Conservation (phyloP, 2,797 vertebrate species). For the Mormyrus proboscirostris region DNA sequence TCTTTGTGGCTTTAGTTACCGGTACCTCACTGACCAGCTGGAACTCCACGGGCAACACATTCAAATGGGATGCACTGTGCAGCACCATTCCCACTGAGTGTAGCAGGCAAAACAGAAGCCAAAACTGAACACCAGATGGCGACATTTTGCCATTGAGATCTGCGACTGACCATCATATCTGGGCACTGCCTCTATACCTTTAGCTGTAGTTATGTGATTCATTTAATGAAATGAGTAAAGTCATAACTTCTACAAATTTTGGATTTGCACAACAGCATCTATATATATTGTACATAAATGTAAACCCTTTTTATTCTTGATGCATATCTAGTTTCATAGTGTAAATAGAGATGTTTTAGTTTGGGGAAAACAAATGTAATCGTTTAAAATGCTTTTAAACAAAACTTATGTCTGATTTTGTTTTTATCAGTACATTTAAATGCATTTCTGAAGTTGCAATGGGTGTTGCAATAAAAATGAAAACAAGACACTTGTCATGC, state of each 20-base stretch:
- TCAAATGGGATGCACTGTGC: neutral
- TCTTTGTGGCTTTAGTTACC: neutral
- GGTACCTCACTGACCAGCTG: neutral
- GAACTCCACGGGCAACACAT: neutral
- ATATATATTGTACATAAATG: constrained; percentile 73
- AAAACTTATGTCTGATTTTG: constrained; percentile 65
- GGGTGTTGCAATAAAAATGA: constrained; percentile 68
- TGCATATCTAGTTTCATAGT: constrained; percentile 73
- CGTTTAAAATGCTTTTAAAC: constrained; percentile 69
- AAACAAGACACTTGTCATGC: constrained; percentile 40
- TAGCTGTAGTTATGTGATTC: constrained; percentile 39
- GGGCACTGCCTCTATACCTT: neutral
- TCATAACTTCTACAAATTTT: constrained; percentile 51
- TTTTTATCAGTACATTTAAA: constrained; percentile 67
- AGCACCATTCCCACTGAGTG: neutral
- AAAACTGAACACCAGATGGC: constrained; percentile 28
- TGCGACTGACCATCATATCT: neutral
- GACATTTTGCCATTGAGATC: constrained; percentile 4
- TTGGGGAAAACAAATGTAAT: constrained; percentile 60
- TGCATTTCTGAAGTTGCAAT: constrained; percentile 68
- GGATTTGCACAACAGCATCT: constrained; percentile 61
- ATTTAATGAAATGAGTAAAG: constrained; percentile 47
- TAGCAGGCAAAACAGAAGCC: neutral
- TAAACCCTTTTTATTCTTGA: constrained; percentile 72
- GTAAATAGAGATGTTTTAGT: constrained; percentile 70